Base-by-base conservation (phyloP, 1,140 invertebrate species). In the Camponotus pennsylvanicus region DNA sequence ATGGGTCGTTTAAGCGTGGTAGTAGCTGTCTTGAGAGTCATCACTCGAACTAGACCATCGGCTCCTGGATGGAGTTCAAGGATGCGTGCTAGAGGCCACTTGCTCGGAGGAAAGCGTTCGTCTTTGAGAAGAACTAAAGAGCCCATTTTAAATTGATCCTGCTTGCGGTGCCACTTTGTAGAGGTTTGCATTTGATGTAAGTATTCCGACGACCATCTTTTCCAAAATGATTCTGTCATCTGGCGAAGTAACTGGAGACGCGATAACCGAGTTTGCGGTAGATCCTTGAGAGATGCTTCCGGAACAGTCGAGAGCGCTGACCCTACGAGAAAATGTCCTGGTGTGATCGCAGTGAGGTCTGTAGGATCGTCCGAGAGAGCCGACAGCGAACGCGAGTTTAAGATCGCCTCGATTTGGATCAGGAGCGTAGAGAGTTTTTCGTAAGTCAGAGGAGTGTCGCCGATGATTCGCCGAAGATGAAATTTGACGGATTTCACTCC, bases 361-460 rank as follows among this genome's bases (percentile, higher is more conserved):
- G 71, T n/a, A 0, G n/a, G 13, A 6, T 88, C 63, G 40, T 92
- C 90, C 11, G 70, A 57, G 4, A 88, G 76, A 34, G 88, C 86
- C 5, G 75, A 52, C 0, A 87, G 87, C 21, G 92, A 55, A 18
- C 75, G 55, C 37, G 88, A 91, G 61, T 93, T 92, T 0, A 93
- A 61, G 21, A 73, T 1, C 3, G 69, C 79, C 11, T 83, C 79
- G n/a, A 73, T 73, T 13, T 73, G 37, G 1, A 34, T 13, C 15
- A 76, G 3, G 11, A 76, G 57, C 8, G 49, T 40, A 1, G 52
- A 4, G 1, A 75, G 18, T 18, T 75, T 18, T 11, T 75, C 71
- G 8, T 75, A 76, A 0, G 34, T 76, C 5, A 76, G 9, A 2
- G 34, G 4, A 0, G 55, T 11, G 3, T 40, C 37, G 0, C 37